phyloP scores from a whole-genome alignment of 2,888 invertebrate species.

The Antitype chi region DNA sequence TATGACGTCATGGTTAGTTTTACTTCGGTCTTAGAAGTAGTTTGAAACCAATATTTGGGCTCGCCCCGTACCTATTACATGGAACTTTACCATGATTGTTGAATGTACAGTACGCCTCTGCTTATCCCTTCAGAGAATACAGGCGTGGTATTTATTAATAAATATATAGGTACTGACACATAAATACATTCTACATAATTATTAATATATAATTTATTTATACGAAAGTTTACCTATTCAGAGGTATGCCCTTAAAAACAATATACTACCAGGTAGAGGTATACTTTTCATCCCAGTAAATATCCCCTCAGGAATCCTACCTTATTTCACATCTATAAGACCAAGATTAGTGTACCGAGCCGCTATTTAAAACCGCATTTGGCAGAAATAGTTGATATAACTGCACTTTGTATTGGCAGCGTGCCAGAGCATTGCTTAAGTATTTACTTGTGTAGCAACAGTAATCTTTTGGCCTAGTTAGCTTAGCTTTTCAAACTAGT shows the following conservation, averaged over 20 bases:
- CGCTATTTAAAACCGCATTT: slow-evolving; percentile 55
- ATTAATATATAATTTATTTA: too few species aligned
- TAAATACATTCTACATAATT: too few species aligned
- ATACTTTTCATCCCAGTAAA: background rate
- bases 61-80: background rate
- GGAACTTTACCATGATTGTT: background rate
- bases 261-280: background rate
- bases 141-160: too few species aligned
- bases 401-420: slow-evolving; percentile 58
- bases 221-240: background rate
- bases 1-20: slow-evolving; percentile 40
- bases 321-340: slow-evolving; percentile 20
- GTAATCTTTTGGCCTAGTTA: slow-evolving; percentile 34
- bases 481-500: slow-evolving; percentile 19
- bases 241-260: background rate
- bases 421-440: slow-evolving; percentile 50
- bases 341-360: slow-evolving; percentile 44
- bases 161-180: too few species aligned
- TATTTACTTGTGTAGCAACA: slow-evolving; percentile 49
- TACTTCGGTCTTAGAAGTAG: slow-evolving; percentile 3
- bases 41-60: background rate
- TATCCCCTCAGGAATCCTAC: background rate
- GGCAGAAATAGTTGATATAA: slow-evolving; percentile 58
- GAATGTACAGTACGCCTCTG: background rate
- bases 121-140: too few species aligned